Evolutionary conservation across 53 echinoderm and acorn worm genomes (phyloP).

Genomic region (Echinarachnius parma): DNA sequence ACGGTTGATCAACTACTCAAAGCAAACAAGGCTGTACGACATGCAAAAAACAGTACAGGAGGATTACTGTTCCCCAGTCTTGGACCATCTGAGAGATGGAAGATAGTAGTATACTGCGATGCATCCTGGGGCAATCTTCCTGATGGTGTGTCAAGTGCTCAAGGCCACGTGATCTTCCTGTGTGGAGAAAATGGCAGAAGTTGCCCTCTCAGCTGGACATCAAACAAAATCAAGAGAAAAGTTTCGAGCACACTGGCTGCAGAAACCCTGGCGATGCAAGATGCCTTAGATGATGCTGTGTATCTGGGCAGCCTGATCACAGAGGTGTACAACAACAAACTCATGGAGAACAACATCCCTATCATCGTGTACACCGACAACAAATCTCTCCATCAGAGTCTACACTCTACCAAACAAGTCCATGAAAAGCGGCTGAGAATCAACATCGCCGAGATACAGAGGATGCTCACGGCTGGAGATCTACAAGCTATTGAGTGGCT

Average conservation of each 20-base stretch:
- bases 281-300: slow-evolving; percentile 50
- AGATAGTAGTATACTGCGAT: slow-evolving; percentile 46
- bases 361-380: slow-evolving; percentile 36
- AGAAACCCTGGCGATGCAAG: slow-evolving; percentile 23
- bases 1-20: slow-evolving; percentile 40
- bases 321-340: slow-evolving; percentile 28
- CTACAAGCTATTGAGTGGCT: slow-evolving; percentile 38
- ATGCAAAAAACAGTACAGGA: slow-evolving; percentile 8
- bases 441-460: slow-evolving; percentile 49
- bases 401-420: slow-evolving; percentile 53
- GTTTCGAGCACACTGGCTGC: slow-evolving; percentile 62
- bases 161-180: slow-evolving; percentile 51
- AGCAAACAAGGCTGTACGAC: slow-evolving; percentile 45
- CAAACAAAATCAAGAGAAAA: slow-evolving; percentile 50
- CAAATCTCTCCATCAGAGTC: slow-evolving; percentile 49
- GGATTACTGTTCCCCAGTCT: slow-evolving; percentile 22
- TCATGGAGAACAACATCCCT: slow-evolving; percentile 3
- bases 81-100: slow-evolving; percentile 32
- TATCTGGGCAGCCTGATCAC: slow-evolving; percentile 44
- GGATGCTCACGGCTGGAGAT: slow-evolving; percentile 45
- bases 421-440: slow-evolving; percentile 35
- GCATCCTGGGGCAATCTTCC: slow-evolving; percentile 60
- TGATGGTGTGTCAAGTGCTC: slow-evolving; percentile 58
- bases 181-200: slow-evolving; percentile 10
- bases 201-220: slow-evolving; percentile 45